Conservation (phyloP, 2,113 vertebrate genomes). For the Macaca mulatta region DNA sequence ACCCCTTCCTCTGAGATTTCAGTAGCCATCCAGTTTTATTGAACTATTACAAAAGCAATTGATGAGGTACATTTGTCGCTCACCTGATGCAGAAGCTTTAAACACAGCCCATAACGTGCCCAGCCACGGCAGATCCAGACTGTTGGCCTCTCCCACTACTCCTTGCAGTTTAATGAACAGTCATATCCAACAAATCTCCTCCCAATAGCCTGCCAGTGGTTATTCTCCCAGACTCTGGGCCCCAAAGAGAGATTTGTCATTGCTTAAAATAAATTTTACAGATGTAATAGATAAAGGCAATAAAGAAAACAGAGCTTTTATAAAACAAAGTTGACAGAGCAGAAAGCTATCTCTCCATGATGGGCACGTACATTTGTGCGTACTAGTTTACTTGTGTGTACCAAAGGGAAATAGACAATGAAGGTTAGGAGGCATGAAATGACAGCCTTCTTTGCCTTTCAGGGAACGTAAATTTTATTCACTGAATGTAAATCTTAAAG, state of each 20-base stretch:
- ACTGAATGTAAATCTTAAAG: constrained; percentile 79
- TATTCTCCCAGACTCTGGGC: constrained; percentile 69
- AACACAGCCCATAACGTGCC: constrained; percentile 78
- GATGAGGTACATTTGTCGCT: constrained; percentile 70
- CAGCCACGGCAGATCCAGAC: constrained; percentile 66
- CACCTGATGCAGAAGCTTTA: constrained; percentile 82
- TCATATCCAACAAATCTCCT: constrained; percentile 80
- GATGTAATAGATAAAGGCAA: constrained; percentile 82
- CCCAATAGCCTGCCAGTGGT: constrained; percentile 63
- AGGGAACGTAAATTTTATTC: constrained; percentile 83
- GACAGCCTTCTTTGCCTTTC: constrained; percentile 81
- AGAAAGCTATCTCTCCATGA: constrained; percentile 80
- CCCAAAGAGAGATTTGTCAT: constrained; percentile 82
- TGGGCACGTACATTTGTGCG: background rate
- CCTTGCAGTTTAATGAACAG: constrained; percentile 80
- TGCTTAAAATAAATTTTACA: constrained; percentile 85
- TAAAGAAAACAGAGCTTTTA: constrained; percentile 83
- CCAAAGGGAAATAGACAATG: constrained; percentile 76
- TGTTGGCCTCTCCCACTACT: constrained; percentile 60
- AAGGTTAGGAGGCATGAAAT: constrained; percentile 83
- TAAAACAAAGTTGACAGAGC: constrained; percentile 80
- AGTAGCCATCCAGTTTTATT: constrained; percentile 77
- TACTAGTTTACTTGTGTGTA: constrained; percentile 39
- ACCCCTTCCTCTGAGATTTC: constrained; percentile 70
- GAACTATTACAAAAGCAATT: constrained; percentile 74